Percentiles rank a stretch among this genome's conserved stretches.
These are phyloP conservation scores for Bruchidius siliquastri DNA, from an alignment of 2,888 invertebrate genomes.

Conservation along the genomic window DNA sequence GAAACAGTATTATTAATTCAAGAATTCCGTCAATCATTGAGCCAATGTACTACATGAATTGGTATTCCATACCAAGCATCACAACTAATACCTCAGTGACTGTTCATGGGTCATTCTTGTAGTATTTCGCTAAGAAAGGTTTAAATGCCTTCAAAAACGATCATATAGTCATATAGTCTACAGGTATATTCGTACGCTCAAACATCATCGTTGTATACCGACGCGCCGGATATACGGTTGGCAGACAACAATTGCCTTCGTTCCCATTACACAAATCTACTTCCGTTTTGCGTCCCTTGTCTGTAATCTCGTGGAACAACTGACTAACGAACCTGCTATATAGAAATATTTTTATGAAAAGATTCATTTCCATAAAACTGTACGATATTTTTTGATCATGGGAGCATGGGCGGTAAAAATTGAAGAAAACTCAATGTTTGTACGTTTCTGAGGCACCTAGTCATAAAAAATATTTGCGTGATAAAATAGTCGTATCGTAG, in stretches of 20 bases:
- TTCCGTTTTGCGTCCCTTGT: constrained; percentile 27
- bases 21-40: too few species aligned
- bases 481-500: too few species aligned
- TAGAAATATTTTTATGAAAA: not conserved
- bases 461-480: too few species aligned
- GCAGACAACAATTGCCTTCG: constrained; percentile 32
- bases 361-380: not conserved
- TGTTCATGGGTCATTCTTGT: not conserved
- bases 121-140: not conserved
- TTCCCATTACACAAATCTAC: constrained; percentile 30
- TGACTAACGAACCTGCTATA: not conserved
- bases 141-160: not conserved
- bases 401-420: too few species aligned
- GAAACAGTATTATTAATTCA: too few species aligned
- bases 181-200: not conserved
- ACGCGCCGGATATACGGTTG: constrained; percentile 44
- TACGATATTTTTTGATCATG: too few species aligned
- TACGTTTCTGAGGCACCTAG: too few species aligned
- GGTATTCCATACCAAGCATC: not conserved
- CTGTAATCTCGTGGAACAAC: not conserved
- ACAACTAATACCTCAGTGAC: not conserved
- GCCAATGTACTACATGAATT: not conserved
- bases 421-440: too few species aligned
- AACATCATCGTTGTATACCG: not conserved
- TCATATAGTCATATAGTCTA: not conserved